Conservation (phyloP, 2,797 vertebrate species). For the Phrynocephalus vlangalii region DNA sequence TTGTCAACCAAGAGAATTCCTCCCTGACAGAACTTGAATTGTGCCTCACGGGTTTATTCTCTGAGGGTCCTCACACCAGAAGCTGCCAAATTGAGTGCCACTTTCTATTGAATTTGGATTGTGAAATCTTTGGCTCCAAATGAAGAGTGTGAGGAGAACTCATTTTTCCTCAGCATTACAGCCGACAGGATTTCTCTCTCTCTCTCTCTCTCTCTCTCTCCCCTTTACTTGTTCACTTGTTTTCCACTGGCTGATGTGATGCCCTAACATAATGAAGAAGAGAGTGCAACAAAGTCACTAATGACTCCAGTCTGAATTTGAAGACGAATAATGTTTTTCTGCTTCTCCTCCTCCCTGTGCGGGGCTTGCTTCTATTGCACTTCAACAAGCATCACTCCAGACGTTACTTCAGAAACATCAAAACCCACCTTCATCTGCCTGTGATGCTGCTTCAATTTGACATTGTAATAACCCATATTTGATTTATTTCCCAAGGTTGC, state of each 20-base stretch:
- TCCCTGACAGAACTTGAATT: constrained; percentile 36
- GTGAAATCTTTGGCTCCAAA: constrained; percentile 58
- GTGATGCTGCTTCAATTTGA: constrained; percentile 48
- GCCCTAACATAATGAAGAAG: constrained; percentile 45
- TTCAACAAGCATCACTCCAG: constrained; percentile 44
- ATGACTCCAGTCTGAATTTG: constrained; percentile 47
- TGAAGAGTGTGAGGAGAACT: constrained; percentile 53
- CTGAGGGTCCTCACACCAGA: constrained; percentile 54
- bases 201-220: too few relatives aligned
- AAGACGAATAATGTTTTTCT: constrained; percentile 36
- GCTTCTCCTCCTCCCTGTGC: not conserved
- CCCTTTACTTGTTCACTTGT: constrained; percentile 50
- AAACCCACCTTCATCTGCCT: constrained; percentile 54
- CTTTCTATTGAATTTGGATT: constrained; percentile 60
- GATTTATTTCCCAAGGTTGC: constrained; percentile 55
- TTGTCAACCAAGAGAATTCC: constrained; percentile 51
- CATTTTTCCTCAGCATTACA: constrained; percentile 56
- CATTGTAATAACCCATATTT: constrained; percentile 57
- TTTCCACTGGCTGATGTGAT: constrained; percentile 58
- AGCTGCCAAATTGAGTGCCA: constrained; percentile 70
- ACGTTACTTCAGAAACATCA: constrained; percentile 47
- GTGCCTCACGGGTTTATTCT: constrained; percentile 57
- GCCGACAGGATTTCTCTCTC: constrained; percentile 41
- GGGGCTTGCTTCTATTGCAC: constrained; percentile 51
- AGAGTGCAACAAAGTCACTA: constrained; percentile 49